Conservation (phyloP, 1,140 invertebrate species). For the Antheraea mylitta region DNA sequence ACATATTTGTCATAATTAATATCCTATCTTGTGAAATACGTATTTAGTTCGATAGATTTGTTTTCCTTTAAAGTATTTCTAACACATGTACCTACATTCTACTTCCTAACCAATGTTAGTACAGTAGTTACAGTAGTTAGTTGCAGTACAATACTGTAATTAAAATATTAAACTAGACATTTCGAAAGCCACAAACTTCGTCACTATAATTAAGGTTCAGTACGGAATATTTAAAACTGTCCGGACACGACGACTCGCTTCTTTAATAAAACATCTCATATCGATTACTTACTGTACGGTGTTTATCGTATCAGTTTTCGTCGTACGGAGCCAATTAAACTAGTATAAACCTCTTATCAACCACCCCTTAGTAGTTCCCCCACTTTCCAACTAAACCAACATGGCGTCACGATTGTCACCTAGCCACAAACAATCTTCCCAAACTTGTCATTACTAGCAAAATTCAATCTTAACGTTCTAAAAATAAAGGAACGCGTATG, state of each 20-base stretch:
- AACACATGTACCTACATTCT: too few species aligned
- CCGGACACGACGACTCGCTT: not conserved
- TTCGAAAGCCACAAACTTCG: not conserved
- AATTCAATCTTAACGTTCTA: conserved; percentile 29
- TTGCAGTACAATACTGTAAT: not conserved
- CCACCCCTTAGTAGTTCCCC: conserved; percentile 51
- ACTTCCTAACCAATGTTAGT: too few species aligned
- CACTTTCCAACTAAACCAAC: conserved; percentile 60
- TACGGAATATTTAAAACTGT: conserved; percentile 1
- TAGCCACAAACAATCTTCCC: conserved; percentile 46
- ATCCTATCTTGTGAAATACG: too few species aligned
- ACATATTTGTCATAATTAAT: too few species aligned
- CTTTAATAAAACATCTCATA: conserved; percentile 56
- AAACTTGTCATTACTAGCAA: conserved; percentile 20
- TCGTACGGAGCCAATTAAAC: conserved; percentile 64
- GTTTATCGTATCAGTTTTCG: conserved; percentile 55
- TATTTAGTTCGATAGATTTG: too few species aligned
- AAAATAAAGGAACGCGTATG: conserved; percentile 15
- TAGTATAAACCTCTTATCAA: conserved; percentile 64
- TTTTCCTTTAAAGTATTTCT: too few species aligned
- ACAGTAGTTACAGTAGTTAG: too few species aligned
- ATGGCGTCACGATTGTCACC: conserved; percentile 75
- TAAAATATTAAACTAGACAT: not conserved
- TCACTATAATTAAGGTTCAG: not conserved
- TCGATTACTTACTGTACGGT: conserved; percentile 43